Base-by-base conservation (phyloP, 2,797 vertebrate genomes). In the Anisognathus igniventris region DNA sequence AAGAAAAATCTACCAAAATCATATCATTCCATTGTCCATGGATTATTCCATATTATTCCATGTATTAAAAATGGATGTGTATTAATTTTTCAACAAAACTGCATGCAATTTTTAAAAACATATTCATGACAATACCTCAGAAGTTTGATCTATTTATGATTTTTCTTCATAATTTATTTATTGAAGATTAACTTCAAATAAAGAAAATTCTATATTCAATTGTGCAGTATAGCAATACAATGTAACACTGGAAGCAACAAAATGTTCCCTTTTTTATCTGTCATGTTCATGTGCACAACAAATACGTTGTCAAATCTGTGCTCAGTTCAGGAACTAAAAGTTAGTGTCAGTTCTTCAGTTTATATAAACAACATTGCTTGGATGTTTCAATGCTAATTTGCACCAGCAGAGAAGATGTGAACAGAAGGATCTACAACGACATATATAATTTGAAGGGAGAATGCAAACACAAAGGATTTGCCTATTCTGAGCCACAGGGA, bases 241-340 rank as follows among this genome's bases (percentile, higher is more conserved):
- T 7, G 10, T 30, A 78, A 78, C 10, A 40, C 12, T 40, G 23
- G 51, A 90, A 94, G 30, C 14, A 85, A 66, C 20, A 65, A 68
- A 60, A 33, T 42, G 9, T 60, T 86, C 60, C 21, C 7, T 56
- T 66, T 56, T 79, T 88, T 68, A 51, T 45, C 47, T 78, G 79
- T 72, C 35, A 14, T 44, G 25, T 66, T 70, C 37, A 47, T 39
- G 40, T 67, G 40, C 30, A 48, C 45, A 70, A 37, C 28, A 74
- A 84, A 64, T 73, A 33, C 8, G 1, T 62, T 83, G 65, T 77
- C 68, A 86, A 91, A 76, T 86, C 9, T 50, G 6, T 76, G 17
- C n/a, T 88, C 13, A n/a, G 22, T 60, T 95, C 37, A 71, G 75
- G 42, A 94, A 6, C 48, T 74, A 30, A 77, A 91, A 83, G 33